A percentile compares a stretch with the other conserved stretches of the same genome.
phyloP scores from a whole-genome alignment of 2,797 vertebrate genomes.

The Hemitrygon akajei region DNA sequence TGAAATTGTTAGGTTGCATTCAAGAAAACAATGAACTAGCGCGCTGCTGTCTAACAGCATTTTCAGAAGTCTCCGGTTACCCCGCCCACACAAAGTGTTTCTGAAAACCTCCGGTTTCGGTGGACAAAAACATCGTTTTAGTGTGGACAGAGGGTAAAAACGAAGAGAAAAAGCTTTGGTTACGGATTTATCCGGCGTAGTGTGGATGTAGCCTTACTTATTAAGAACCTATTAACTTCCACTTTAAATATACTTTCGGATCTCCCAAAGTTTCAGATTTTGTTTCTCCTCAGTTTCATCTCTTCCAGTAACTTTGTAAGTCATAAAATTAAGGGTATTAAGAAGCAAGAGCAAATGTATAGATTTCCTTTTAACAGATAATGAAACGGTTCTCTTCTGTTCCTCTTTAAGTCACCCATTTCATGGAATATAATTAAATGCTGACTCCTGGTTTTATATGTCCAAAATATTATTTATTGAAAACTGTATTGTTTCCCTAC shows the following conservation, averaged over 20 bases:
- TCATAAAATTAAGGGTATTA: not conserved
- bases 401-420: not conserved
- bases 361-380: not conserved
- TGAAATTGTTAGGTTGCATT: too few relatives aligned
- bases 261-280: not conserved
- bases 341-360: not conserved
- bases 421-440: not conserved
- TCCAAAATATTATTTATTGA: not conserved
- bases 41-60: too few relatives aligned
- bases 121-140: too few relatives aligned
- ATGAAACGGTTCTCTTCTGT: not conserved
- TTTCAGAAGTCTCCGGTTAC: too few relatives aligned
- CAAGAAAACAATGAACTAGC: too few relatives aligned
- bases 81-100: too few relatives aligned
- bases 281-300: not conserved
- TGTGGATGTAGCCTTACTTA: too few relatives aligned
- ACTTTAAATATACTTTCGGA: not conserved
- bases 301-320: not conserved
- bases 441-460: not conserved
- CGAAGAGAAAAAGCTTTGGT: too few relatives aligned
- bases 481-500: not conserved
- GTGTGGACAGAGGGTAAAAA: too few relatives aligned
- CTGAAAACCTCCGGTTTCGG: too few relatives aligned
- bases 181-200: too few relatives aligned
- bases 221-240: too few relatives aligned